phyloP scores from a whole-genome alignment of 2,797 vertebrate species.

The Cossypha caffra region DNA sequence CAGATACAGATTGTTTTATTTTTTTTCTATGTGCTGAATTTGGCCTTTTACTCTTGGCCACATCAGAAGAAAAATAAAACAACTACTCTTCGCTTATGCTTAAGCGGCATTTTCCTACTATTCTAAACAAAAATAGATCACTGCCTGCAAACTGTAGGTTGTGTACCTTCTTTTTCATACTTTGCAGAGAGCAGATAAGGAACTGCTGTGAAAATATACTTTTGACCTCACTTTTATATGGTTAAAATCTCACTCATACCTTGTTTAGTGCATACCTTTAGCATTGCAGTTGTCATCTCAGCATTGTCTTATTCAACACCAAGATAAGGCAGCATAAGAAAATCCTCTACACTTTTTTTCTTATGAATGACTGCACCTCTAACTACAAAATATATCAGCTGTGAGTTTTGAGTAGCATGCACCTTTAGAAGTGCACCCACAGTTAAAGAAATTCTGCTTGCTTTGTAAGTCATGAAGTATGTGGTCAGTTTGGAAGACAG shows the following conservation, averaged over 20 bases:
- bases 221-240: not conserved
- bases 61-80: not conserved
- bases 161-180: not conserved
- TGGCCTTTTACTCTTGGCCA: not conserved
- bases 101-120: not conserved
- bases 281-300: not conserved
- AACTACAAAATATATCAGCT: not conserved
- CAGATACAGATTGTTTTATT: not conserved
- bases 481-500: not conserved
- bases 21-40: not conserved
- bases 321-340: not conserved
- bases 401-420: too few relatives aligned
- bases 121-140: not conserved
- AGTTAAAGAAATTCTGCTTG: not conserved
- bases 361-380: not conserved
- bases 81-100: not conserved
- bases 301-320: not conserved
- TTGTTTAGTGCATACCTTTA: not conserved
- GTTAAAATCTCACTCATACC: not conserved
- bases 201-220: not conserved
- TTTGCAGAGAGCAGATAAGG: not conserved
- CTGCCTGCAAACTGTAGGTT: not conserved
- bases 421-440: too few relatives aligned
- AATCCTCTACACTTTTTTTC: not conserved
- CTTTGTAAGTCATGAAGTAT: not conserved